A percentile compares a stretch with the other conserved stretches of the same genome.
Evolutionary conservation across 2,888 invertebrate genomes (phyloP).

Genomic region (Biston betularia): DNA sequence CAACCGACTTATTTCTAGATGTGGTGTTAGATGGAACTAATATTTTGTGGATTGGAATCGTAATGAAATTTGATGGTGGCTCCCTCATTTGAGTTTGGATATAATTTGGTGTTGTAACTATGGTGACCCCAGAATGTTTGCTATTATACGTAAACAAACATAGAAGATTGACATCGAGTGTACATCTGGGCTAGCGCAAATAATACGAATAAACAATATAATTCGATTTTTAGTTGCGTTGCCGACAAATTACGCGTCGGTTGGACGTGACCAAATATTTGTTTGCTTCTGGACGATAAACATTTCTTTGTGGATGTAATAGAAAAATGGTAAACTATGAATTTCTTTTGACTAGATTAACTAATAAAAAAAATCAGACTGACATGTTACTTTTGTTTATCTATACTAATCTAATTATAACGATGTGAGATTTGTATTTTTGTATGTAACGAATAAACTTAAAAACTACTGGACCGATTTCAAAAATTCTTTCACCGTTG

Average conservation of each 20-base stretch:
- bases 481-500: too few relatives aligned
- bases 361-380: constrained; percentile 3
- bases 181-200: constrained; percentile 85
- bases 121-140: constrained; percentile 82
- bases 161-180: constrained; percentile 81
- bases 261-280: constrained; percentile 41
- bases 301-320: background rate
- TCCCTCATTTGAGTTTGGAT: background rate
- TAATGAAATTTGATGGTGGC: background rate
- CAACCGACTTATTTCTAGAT: constrained; percentile 1
- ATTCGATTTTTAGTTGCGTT: constrained; percentile 77
- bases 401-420: too few relatives aligned
- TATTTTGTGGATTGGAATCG: background rate
- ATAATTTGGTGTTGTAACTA: constrained; percentile 42
- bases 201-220: constrained; percentile 83
- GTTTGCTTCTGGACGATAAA: constrained; percentile 1
- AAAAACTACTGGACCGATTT: too few relatives aligned
- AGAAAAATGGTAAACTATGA: background rate
- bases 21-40: background rate
- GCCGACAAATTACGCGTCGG: constrained; percentile 71
- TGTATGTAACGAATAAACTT: too few relatives aligned
- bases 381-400: too few relatives aligned
- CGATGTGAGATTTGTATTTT: too few relatives aligned
- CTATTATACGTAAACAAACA: constrained; percentile 84
- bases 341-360: background rate